These are phyloP conservation scores for Blennius ocellaris DNA, from an alignment of 2,113 vertebrate species.

Conservation along the genomic window DNA sequence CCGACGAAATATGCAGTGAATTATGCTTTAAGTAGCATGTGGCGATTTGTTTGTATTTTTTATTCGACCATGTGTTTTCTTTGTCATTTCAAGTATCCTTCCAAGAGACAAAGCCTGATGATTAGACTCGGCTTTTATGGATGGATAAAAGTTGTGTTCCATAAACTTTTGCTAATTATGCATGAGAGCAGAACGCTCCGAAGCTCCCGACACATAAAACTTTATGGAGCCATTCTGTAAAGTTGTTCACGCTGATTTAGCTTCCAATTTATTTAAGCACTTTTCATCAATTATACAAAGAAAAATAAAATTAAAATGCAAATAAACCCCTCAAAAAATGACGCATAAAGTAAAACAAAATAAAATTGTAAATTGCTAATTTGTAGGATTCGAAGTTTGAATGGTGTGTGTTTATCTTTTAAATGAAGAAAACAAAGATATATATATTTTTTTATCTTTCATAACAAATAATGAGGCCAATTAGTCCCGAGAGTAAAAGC, in stretches of 20 bases:
- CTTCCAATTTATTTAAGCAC: conserved; percentile 20
- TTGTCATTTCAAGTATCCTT: conserved; percentile 49
- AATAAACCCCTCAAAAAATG: conserved; percentile 8
- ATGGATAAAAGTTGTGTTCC: conserved; percentile 30
- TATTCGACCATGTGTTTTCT: conserved; percentile 53
- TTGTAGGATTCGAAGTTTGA: conserved; percentile 19
- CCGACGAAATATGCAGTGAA: conserved; percentile 58
- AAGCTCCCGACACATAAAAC: conserved; percentile 13
- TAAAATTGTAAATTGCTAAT: not conserved
- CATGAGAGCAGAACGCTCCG: conserved; percentile 1
- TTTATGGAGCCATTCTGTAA: conserved; percentile 18
- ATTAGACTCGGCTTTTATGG: conserved; percentile 22
- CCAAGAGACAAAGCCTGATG: conserved; percentile 29
- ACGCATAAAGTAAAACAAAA: conserved; percentile 14
- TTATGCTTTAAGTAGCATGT: conserved; percentile 56
- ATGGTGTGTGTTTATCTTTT: not conserved
- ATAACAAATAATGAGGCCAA: not conserved
- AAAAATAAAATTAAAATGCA: conserved; percentile 32
- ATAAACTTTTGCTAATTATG: conserved; percentile 22
- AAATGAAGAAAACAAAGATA: not conserved
- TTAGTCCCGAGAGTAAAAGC: conserved; percentile 1
- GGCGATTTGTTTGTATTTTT: conserved; percentile 60
- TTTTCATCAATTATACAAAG: conserved; percentile 15
- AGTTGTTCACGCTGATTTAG: conserved; percentile 21
- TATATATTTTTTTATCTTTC: not conserved